Base-by-base conservation (phyloP, 2,113 vertebrate species). In the Ochotona curzoniae region DNA sequence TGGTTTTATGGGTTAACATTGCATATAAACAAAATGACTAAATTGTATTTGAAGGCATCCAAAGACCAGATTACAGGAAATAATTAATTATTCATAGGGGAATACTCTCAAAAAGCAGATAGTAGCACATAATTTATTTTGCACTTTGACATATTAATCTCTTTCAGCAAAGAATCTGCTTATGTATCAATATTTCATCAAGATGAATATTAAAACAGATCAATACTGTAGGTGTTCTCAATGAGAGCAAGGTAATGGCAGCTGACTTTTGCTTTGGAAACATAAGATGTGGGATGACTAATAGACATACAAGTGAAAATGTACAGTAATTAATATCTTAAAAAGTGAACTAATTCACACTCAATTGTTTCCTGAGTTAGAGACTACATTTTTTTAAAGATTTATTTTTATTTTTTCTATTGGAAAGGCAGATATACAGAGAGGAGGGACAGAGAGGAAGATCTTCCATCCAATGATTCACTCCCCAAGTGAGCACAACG, bases 41-140 rank as follows among this genome's bases (percentile, higher is more conserved):
- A 89, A 66, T 79, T 95, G 80, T 93, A 93, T 76, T 20, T 47
- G 26, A 95, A 91, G 57, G 7, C 14, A 91, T 79, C 28, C 11
- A 25, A 87, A 89, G 13, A 51, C 6, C 76, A 30, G 38, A 44
- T 44, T 69, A 51, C 18, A 85, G 83, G 54, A 94, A 95, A 84
- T 83, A 54, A 89, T 82, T 93, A 15, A 83, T 82, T 93, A 54
- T 90, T 92, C 83, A 79, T 35, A 85, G 17, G 21, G 32, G 1
- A 90, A 71, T 66, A 28, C 82, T 92, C 60, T 93, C n/a, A 61
- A 81, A 90, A 20, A 74, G 7, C 51, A 69, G 32, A 78, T 54
- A 25, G 60, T 73, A 44, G 35, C 35, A 79, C 83, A 73, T 47
- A 61, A 93, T 83, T 74, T 84, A 26, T 84, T 89, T 87, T 89